phyloP scores from a whole-genome alignment of 1,140 invertebrate species.

The Heliconius himera region DNA sequence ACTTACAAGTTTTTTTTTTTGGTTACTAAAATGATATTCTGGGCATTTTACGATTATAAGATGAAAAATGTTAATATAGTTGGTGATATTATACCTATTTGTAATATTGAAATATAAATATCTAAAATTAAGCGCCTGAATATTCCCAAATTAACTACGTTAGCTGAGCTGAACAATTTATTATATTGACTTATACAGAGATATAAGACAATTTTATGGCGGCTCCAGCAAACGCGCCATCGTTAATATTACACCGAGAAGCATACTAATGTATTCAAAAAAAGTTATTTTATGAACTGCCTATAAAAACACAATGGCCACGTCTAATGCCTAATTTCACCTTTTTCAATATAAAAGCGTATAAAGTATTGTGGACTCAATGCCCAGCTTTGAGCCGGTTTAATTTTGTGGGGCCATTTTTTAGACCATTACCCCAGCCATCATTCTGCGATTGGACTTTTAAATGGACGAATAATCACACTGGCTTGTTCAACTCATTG shows the following conservation, averaged over 20 bases:
- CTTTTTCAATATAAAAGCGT: constrained; percentile 59
- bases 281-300: constrained; percentile 64
- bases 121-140: too few species aligned
- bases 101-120: too few species aligned
- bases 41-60: too few species aligned
- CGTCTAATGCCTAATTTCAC: constrained; percentile 56
- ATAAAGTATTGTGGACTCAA: constrained; percentile 48
- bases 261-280: constrained; percentile 54
- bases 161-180: background rate
- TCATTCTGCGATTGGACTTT: constrained; percentile 28
- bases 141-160: background rate
- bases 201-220: constrained; percentile 13
- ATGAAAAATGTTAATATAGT: too few species aligned
- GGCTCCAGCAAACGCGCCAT: constrained; percentile 3
- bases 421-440: constrained; percentile 44
- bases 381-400: constrained; percentile 46
- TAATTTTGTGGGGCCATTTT: constrained; percentile 57
- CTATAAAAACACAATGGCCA: constrained; percentile 67
- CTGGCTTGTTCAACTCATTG: constrained; percentile 15
- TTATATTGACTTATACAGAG: background rate
- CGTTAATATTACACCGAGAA: constrained; percentile 46
- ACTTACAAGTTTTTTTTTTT: background rate
- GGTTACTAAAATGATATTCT: background rate
- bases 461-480: constrained; percentile 30
- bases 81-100: too few species aligned